Evolutionary conservation across 37 sponge, comb jelly and placozoan species (phyloP), one percentile per base, ranked within the genome.

Genomic region (Haliclona indistincta): DNA sequence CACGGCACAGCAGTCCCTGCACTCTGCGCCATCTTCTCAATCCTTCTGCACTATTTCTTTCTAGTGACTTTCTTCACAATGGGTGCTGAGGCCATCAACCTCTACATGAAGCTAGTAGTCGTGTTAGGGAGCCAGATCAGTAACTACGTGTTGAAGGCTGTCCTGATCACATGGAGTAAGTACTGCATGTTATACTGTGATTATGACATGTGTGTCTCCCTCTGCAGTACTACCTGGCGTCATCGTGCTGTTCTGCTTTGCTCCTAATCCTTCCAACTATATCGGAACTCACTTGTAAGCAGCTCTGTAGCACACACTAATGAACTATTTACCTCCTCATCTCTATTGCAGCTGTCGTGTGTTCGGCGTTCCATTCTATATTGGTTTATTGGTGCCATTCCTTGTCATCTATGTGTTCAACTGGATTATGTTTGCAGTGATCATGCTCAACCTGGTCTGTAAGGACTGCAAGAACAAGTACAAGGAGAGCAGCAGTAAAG

Each of bases 11-110:
- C 60, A 25, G 32, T 72, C 13, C 43, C 60, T 58, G 25, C 44
- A 1, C 34, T 68, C 45, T 81, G 81, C 63, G 64, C 39, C 4
- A 8, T 71, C 22, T 13, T 47, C 2, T 71, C 73, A 32, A 65
- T 65, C 29, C 66, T 81, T 8, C 44, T 81, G 47, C 81, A 81
- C 40, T 81, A 81, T 54, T 81, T 81, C 81, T 63, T 81, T 38
- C 81, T 81, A 30, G 81, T 45, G 1, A 42, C 63, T 20, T 81
- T 81, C 61, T 42, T 37, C 42, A 15, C 40, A 11, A 81, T 71
- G 66, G 73, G 60, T 20, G 73, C 73, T 25, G 62, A 70, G 22
- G 70, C 81, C 35, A 54, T 81, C 54, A 54, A 68, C 43, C 52
- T 81, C 26, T 71, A 81, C 37, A 20, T 72, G 19, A 63, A 63